These are phyloP conservation scores for Lophotis ruficrista DNA, from an alignment of 2,113 vertebrate species.

Conservation along the genomic window DNA sequence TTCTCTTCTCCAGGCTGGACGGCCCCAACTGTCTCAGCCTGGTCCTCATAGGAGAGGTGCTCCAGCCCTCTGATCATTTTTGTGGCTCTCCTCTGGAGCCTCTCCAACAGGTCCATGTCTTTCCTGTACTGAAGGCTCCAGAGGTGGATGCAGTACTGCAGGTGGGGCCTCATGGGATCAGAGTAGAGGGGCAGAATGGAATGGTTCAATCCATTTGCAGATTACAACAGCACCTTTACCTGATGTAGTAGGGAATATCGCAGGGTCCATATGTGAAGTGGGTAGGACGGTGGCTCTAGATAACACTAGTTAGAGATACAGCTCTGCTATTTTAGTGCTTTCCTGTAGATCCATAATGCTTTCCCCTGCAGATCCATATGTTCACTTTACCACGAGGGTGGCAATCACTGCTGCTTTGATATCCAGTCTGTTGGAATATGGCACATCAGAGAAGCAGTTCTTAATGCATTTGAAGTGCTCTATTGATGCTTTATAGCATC, in stretches of 20 bases:
- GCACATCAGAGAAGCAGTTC: background rate
- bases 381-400: accelerated
- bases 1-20: too few relatives aligned
- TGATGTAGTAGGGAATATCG: background rate
- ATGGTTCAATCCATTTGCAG: background rate
- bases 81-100: too few relatives aligned
- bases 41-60: too few relatives aligned
- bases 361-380: background rate
- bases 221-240: background rate
- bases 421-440: background rate
- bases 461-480: background rate
- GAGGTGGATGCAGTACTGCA: too few relatives aligned
- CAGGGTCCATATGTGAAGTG: background rate
- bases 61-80: too few relatives aligned
- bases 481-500: background rate
- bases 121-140: too few relatives aligned
- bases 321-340: background rate
- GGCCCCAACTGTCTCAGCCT: too few relatives aligned
- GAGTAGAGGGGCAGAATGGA: background rate
- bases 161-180: too few relatives aligned
- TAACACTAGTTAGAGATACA: background rate
- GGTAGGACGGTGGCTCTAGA: background rate
- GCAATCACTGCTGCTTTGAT: background rate
- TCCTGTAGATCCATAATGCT: background rate
- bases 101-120: too few relatives aligned